Percentiles rank a stretch among this genome's conserved stretches.
Conservation (phyloP, 2,113 vertebrate species). For the Marmota flaviventris region DNA sequence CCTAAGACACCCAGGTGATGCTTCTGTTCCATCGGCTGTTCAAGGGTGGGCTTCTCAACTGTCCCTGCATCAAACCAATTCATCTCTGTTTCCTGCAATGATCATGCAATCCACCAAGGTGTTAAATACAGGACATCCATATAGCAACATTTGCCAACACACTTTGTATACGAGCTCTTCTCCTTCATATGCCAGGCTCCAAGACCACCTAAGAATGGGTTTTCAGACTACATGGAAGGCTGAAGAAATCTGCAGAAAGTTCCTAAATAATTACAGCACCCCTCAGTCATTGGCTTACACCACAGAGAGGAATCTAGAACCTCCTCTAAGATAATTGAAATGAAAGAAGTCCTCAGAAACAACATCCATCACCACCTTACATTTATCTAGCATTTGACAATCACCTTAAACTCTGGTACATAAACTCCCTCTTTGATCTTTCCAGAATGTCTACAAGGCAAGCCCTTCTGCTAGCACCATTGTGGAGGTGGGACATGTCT, state of each 20-base stretch:
- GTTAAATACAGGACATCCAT: rapidly evolving
- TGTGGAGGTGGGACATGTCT: background rate
- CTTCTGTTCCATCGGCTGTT: background rate
- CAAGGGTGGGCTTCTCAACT: background rate
- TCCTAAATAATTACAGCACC: background rate
- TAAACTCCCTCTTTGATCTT: background rate
- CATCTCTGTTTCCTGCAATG: background rate
- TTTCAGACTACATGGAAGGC: background rate
- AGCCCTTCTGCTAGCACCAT: background rate
- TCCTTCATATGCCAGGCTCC: background rate
- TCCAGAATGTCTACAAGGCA: background rate
- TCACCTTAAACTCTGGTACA: no score
- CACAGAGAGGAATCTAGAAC: background rate
- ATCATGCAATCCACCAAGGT: background rate
- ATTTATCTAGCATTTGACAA: background rate
- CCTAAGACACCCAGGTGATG: background rate
- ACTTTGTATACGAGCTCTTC: rapidly evolving
- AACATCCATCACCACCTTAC: rapidly evolving
- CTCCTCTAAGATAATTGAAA: background rate
- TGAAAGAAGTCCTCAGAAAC: background rate
- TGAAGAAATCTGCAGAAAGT: background rate
- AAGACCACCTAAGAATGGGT: background rate
- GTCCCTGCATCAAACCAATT: background rate
- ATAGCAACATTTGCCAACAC: background rate
- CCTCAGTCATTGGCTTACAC: background rate